These are phyloP conservation scores for Numida meleagris DNA, from an alignment of 2,113 vertebrate species.

Conservation along the genomic window DNA sequence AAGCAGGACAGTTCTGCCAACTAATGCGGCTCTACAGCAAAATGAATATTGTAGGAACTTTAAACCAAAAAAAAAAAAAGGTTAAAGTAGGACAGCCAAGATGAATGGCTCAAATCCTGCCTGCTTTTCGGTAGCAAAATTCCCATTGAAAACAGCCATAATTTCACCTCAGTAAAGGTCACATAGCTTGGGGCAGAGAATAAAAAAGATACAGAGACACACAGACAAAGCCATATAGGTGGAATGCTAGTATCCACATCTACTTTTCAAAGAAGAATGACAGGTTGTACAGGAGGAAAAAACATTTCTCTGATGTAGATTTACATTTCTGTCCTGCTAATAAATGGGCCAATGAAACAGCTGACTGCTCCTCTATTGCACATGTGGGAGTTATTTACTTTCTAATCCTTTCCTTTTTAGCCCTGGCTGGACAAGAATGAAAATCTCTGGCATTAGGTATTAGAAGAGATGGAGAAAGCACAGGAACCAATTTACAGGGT, in stretches of 20 bases:
- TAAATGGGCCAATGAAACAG: conserved; percentile 84
- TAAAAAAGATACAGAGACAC: not conserved
- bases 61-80: not conserved
- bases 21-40: not conserved
- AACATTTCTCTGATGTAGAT: conserved; percentile 35
- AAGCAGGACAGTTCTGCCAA: not conserved
- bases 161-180: not conserved
- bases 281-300: conserved; percentile 6
- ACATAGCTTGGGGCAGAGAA: not conserved
- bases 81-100: not conserved
- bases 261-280: conserved; percentile 14
- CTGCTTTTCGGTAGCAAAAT: not conserved
- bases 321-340: conserved; percentile 77
- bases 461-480: conserved; percentile 74
- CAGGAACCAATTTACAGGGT: conserved; percentile 84
- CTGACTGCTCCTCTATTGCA: conserved; percentile 82
- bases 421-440: conserved; percentile 79
- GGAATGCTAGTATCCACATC: not conserved
- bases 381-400: conserved; percentile 85
- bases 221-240: not conserved
- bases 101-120: not conserved
- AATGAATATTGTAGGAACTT: not conserved
- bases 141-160: not conserved
- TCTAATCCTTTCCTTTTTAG: conserved; percentile 85
- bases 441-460: conserved; percentile 74